Base-by-base conservation (phyloP, 2,113 vertebrate genomes). In the Pituophis catenifer region DNA sequence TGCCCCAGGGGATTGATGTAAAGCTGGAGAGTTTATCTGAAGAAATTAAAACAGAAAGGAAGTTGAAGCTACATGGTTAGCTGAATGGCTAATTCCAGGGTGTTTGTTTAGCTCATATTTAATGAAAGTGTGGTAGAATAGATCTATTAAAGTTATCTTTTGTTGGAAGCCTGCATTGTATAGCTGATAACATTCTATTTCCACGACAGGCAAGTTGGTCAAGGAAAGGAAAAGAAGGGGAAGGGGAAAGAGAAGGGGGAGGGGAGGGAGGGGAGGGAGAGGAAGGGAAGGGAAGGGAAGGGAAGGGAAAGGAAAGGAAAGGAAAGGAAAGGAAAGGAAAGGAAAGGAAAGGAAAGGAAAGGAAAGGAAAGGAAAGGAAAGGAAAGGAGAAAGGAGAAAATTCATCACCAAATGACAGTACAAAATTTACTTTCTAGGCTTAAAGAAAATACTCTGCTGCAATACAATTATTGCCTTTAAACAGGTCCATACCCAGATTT, bases 1-100 rank as follows among this genome's bases (percentile, higher is more conserved):
- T 95, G 86, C 91, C 86, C 7, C 11, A 44, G 75, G 70, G 92
- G 26, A 95, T 93, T 52, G 12, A 89, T 53, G 44, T n/a, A 93
- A 95, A 48, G 92, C 89, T 92, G 93, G 85, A 95, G 91, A 88
- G 89, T 94, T 95, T 95, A 89, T 91, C 90, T 91, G 89, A 96
- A 95, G 93, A 95, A 97, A 95, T 50, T 93, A 95, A 95, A 57
- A 92, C 19, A 29, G 95, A 96, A 94, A 95, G 11, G 4, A 50
- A 23, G 33, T 89, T 59, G 90, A 94, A 95, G 93, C 89, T 15
- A 94, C 12, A 21, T 91, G 65, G 65, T 26, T 88, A 87, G 50
- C 89, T 87, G 86, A 95, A 0, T 4, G 0, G 50, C 87, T 75
- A 59, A 85, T 38, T 54, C n/a, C 2, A 7, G 52, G 88, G 75